Percentiles rank a stretch among this genome's conserved stretches.
Evolutionary conservation across 2,888 invertebrate genomes (phyloP).

Genomic region (Resseliella maxima): DNA sequence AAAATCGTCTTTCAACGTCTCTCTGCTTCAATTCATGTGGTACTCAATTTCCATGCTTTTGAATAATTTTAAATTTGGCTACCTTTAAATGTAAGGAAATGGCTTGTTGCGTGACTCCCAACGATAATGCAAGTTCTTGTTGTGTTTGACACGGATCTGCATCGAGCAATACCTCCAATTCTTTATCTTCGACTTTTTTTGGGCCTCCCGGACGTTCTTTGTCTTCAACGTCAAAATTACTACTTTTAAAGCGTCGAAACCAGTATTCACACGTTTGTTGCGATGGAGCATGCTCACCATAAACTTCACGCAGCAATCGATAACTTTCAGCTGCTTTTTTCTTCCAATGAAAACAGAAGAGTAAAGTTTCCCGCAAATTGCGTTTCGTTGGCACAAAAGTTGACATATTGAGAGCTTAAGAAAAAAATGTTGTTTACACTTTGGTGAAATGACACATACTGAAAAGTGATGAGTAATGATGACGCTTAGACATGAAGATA

Average conservation of each 20-base stretch:
- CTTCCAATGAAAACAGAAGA: conserved; percentile 51
- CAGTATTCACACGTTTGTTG: conserved; percentile 56
- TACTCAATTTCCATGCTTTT: conserved; percentile 58
- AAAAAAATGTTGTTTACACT: too few relatives aligned
- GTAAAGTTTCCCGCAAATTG: conserved; percentile 45
- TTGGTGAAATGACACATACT: too few relatives aligned
- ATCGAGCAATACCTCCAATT: conserved; percentile 59
- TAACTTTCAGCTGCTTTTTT: conserved; percentile 44
- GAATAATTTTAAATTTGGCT: conserved; percentile 56
- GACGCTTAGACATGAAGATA: too few relatives aligned
- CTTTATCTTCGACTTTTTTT: conserved; percentile 58
- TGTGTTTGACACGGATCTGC: conserved; percentile 59
- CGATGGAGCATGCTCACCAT: conserved; percentile 57
- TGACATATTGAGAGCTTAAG: too few relatives aligned
- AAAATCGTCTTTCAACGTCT: conserved; percentile 58
- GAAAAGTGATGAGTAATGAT: too few relatives aligned
- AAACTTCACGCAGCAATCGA: conserved; percentile 17
- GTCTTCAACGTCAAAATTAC: conserved; percentile 59
- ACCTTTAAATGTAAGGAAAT: conserved; percentile 56
- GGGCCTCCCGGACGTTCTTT: conserved; percentile 58
- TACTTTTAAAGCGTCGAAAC: conserved; percentile 59
- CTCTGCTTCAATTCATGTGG: conserved; percentile 58
- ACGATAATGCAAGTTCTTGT: conserved; percentile 58
- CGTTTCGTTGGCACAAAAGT: too few relatives aligned
- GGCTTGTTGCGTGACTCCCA: conserved; percentile 57